Conservation (phyloP, 2,888 invertebrate species). For the Synanthedon tipuliformis region DNA sequence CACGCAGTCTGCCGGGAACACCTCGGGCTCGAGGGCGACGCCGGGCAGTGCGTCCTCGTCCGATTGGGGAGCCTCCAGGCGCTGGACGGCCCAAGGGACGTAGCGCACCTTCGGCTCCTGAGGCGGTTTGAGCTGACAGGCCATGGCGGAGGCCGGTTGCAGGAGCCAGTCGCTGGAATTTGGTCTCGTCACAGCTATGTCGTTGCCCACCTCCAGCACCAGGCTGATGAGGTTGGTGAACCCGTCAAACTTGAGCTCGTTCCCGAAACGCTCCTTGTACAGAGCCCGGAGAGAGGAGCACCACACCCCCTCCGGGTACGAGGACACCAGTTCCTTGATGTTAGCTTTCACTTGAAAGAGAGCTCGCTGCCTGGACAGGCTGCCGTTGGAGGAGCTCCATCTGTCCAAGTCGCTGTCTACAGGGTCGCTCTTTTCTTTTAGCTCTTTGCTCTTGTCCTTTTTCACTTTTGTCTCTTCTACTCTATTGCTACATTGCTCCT, state of each 20-base stretch:
- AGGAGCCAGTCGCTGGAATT: constrained; percentile 9
- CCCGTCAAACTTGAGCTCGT: constrained; percentile 44
- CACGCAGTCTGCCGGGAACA: constrained; percentile 57
- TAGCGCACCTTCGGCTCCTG: constrained; percentile 6
- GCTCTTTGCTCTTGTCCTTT: no score
- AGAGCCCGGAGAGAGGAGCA: constrained; percentile 47
- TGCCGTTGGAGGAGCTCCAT: constrained; percentile 5
- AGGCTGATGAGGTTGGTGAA: constrained; percentile 38
- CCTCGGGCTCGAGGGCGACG: constrained; percentile 41
- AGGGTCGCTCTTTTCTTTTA: neutral
- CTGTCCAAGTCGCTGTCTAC: constrained; percentile 28
- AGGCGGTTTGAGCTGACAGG: constrained; percentile 12
- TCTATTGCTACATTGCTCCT: no score
- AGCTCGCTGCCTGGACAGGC: constrained; percentile 15
- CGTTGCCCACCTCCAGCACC: constrained; percentile 23
- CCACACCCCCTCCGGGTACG: constrained; percentile 53
- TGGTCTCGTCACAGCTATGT: constrained; percentile 15
- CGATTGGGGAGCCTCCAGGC: constrained; percentile 10
- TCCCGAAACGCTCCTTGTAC: constrained; percentile 32
- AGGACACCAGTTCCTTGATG: constrained; percentile 31
- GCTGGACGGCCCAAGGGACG: constrained; percentile 6
- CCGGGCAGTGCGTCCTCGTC: constrained; percentile 37
- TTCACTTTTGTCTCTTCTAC: no score
- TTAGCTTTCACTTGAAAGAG: constrained; percentile 33
- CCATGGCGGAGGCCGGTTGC: constrained; percentile 1